Evolutionary conservation across 92 coral and sea anemone species (phyloP).

Genomic region (Montipora capitata): DNA sequence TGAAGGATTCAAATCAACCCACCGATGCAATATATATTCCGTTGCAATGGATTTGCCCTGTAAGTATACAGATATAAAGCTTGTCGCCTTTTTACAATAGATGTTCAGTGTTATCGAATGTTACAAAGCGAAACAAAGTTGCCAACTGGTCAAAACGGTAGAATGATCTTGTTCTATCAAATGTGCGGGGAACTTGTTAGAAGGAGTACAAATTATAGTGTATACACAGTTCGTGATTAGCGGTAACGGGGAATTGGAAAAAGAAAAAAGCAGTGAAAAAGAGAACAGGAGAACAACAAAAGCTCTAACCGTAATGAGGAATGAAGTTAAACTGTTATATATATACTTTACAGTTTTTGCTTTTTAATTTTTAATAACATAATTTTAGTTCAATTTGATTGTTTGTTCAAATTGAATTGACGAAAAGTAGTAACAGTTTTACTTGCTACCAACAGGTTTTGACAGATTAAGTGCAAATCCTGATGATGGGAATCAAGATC

Average conservation of each 20-base stretch:
- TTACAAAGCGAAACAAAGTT: neutral
- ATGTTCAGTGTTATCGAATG: neutral
- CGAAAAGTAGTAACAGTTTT: no score
- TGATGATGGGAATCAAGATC: slow-evolving; percentile 18
- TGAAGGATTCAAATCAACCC: slow-evolving; percentile 36
- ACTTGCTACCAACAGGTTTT: slow-evolving; percentile 16
- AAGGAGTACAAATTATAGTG: neutral
- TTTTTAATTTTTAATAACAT: slow-evolving; percentile 5
- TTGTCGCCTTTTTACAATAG: neutral
- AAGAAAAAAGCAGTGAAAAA: neutral
- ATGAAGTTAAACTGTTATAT: neutral
- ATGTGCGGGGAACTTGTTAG: neutral
- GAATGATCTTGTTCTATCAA: slow-evolving; percentile 4
- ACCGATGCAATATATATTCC: slow-evolving; percentile 30
- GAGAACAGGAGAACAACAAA: no score
- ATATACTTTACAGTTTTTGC: neutral
- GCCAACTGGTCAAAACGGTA: neutral
- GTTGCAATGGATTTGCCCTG: slow-evolving; percentile 38
- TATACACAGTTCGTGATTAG: neutral
- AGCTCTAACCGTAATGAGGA: neutral
- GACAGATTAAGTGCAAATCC: slow-evolving; percentile 27
- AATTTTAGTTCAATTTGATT: neutral
- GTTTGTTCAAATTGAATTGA: no score
- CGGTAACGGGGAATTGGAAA: neutral
- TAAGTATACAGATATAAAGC: slow-evolving; percentile 14